Evolutionary conservation across 2,113 vertebrate genomes (phyloP).

Genomic region (Nothobranchius furzeri): DNA sequence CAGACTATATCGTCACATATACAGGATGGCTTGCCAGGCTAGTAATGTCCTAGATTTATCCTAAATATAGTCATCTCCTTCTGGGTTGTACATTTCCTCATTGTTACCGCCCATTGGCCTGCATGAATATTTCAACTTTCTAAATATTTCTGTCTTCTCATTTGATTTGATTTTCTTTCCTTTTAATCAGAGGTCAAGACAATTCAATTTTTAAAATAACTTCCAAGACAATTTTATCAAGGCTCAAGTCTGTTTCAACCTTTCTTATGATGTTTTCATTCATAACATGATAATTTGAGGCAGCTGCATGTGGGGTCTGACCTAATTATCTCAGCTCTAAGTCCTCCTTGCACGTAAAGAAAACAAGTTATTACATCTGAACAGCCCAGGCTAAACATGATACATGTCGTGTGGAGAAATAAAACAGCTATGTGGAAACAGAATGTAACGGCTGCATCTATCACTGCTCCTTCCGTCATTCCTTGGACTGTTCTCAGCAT

Average conservation of each 20-base stretch:
- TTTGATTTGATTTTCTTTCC: no score
- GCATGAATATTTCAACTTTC: no score
- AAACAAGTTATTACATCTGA: constrained; percentile 38
- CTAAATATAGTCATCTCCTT: no score
- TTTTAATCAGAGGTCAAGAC: no score
- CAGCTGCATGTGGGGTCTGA: constrained; percentile 35
- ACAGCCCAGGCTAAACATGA: constrained; percentile 21
- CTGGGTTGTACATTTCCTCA: no score
- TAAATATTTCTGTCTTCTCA: no score
- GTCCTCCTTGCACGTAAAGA: constrained; percentile 32
- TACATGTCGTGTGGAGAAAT: constrained; percentile 36
- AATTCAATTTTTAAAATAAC: background rate
- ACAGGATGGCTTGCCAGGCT: no score
- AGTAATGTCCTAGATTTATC: no score
- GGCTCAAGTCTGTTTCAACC: background rate
- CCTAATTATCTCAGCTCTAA: constrained; percentile 24
- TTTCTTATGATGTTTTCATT: constrained; percentile 12
- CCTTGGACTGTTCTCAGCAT: constrained; percentile 21
- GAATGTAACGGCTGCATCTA: constrained; percentile 28
- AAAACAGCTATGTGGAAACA: constrained; percentile 37
- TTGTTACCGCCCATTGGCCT: no score
- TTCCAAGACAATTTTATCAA: background rate
- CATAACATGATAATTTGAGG: constrained; percentile 36
- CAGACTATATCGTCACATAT: no score
- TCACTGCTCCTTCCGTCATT: constrained; percentile 15